Percentiles rank a stretch among this genome's conserved stretches.
phyloP scores from a whole-genome alignment of 2,888 invertebrate genomes.

The Neria commutata region DNA sequence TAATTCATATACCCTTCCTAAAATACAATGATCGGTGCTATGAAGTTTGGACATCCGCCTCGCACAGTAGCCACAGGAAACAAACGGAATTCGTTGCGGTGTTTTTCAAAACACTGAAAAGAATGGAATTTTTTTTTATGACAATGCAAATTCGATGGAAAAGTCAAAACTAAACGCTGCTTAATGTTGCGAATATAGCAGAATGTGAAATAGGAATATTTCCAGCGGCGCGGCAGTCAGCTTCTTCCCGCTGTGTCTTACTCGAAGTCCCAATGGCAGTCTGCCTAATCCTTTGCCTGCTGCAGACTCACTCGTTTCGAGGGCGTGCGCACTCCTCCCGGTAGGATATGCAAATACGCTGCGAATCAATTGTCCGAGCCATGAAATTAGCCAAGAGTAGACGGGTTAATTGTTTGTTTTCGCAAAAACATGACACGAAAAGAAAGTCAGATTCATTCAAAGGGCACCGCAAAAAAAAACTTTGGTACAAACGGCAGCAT shows the following conservation, averaged over 20 bases:
- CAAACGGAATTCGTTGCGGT: constrained; percentile 29
- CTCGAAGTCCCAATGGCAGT: no score
- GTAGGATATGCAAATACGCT: constrained; percentile 21
- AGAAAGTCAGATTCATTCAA: constrained; percentile 11
- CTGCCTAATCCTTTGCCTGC: constrained; percentile 34
- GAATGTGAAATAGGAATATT: no score
- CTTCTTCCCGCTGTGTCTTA: no score
- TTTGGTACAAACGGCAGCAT: constrained; percentile 6
- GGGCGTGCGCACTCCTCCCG: constrained; percentile 19
- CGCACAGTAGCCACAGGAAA: constrained; percentile 35
- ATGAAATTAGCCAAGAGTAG: constrained; percentile 53
- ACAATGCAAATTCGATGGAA: constrained; percentile 25
- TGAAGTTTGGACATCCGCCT: not conserved
- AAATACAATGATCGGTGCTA: no score
- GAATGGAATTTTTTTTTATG: not conserved
- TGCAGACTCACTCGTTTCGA: constrained; percentile 30
- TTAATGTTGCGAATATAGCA: constrained; percentile 32
- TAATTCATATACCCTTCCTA: no score
- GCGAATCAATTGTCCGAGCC: constrained; percentile 22
- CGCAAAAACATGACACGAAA: constrained; percentile 19
- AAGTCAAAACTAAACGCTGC: constrained; percentile 26
- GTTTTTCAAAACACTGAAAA: constrained; percentile 27
- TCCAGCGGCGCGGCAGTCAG: no score
- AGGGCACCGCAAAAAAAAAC: constrained; percentile 16
- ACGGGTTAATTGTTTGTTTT: constrained; percentile 45